A percentile compares a stretch with the other conserved stretches of the same genome.
Evolutionary conservation across 2,797 vertebrate genomes (phyloP).

Genomic region (Sciurus carolinensis): DNA sequence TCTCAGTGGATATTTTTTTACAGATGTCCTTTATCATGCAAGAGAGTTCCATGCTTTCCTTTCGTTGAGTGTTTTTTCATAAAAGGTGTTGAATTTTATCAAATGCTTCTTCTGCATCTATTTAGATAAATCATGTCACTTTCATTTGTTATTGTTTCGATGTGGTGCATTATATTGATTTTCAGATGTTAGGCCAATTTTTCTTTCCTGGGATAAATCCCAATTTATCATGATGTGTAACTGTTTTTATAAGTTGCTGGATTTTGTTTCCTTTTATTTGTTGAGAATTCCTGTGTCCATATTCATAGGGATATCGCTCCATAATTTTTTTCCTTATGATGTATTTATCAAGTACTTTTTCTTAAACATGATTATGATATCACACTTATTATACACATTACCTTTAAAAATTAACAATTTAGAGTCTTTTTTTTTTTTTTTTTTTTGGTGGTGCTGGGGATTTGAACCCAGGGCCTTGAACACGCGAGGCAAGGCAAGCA

Average conservation of each 20-base stretch:
- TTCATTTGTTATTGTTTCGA: background rate
- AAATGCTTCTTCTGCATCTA: background rate
- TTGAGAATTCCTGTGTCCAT: background rate
- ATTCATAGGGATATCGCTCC: background rate
- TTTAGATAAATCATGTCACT: background rate
- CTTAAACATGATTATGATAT: background rate
- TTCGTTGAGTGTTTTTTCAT: background rate
- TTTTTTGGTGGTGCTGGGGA: too few species aligned
- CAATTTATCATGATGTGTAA: background rate
- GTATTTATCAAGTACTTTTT: slow-evolving; percentile 39
- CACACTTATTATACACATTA: background rate
- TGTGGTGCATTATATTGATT: background rate
- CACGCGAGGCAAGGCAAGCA: too few species aligned
- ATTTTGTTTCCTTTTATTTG: background rate
- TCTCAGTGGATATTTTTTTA: background rate
- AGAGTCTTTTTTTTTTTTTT: too few species aligned
- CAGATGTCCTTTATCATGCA: background rate
- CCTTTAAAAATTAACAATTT: background rate
- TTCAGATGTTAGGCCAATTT: background rate
- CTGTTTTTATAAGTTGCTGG: background rate
- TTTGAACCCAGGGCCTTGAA: too few species aligned
- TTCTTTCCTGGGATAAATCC: slow-evolving; percentile 14
- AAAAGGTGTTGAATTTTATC: too few species aligned
- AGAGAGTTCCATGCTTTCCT: background rate
- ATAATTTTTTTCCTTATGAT: slow-evolving; percentile 25